Evolutionary conservation across 2,888 invertebrate species (phyloP).

Genomic region (Drosophila gaucha): DNA sequence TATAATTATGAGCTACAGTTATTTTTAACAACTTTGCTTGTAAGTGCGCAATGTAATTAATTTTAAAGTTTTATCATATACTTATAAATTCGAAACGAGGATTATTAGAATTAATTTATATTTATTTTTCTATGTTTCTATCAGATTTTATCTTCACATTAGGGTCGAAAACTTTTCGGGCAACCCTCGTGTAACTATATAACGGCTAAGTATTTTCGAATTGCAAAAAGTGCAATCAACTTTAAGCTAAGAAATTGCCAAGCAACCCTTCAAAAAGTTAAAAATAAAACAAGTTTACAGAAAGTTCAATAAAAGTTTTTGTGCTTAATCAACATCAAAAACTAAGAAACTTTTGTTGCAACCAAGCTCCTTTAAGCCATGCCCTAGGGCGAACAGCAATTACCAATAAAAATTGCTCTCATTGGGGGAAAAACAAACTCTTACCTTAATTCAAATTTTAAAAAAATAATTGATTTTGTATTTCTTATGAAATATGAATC

Average conservation of each 20-base stretch:
- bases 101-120: not conserved
- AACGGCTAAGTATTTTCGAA: not conserved
- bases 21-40: not conserved
- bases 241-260: slow-evolving; percentile 12
- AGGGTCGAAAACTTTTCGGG: too few relatives aligned
- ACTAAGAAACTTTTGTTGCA: slow-evolving; percentile 24
- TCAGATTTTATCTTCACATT: not conserved
- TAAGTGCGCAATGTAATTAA: not conserved
- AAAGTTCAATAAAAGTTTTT: slow-evolving; percentile 42
- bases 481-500: slow-evolving; percentile 10
- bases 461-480: not conserved
- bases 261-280: slow-evolving; percentile 14
- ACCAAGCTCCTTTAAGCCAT: not conserved
- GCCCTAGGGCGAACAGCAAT: not conserved
- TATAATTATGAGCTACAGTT: not conserved
- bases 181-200: not conserved
- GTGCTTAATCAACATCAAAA: slow-evolving; percentile 45
- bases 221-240: slow-evolving; percentile 17
- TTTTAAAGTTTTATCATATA: too few relatives aligned
- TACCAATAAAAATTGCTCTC: slow-evolving; percentile 1
- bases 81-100: too few relatives aligned
- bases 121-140: not conserved
- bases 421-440: not conserved
- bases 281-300: slow-evolving; percentile 16
- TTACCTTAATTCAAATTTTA: not conserved